These are phyloP conservation scores for Halcyon badia DNA, from an alignment of 2,797 vertebrate species.

Conservation along the genomic window DNA sequence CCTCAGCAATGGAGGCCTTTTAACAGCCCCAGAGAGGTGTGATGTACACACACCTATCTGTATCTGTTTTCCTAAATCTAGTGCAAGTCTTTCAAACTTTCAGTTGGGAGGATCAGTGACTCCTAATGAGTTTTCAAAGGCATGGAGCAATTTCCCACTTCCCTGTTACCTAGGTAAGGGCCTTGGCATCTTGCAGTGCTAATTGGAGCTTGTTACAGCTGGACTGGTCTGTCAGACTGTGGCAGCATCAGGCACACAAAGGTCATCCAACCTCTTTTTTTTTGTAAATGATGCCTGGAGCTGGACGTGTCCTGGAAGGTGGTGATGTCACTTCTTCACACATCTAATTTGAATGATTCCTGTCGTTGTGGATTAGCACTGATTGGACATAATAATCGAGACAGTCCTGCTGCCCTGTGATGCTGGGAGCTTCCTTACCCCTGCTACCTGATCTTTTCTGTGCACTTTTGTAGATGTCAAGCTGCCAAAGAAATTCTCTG, in stretches of 20 bases:
- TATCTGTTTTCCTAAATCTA: slow-evolving; percentile 25
- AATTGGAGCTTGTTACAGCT: slow-evolving; percentile 11
- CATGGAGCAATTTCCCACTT: background rate
- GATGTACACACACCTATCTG: slow-evolving; percentile 14
- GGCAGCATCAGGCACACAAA: background rate
- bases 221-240: background rate
- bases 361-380: background rate
- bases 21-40: slow-evolving; percentile 2
- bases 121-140: slow-evolving; percentile 49
- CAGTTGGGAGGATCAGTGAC: slow-evolving; percentile 15
- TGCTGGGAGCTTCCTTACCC: background rate
- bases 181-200: background rate
- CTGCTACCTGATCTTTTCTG: background rate
- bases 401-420: background rate
- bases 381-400: background rate
- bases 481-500: background rate
- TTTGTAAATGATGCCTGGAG: background rate
- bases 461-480: background rate
- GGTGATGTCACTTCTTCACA: background rate
- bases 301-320: background rate
- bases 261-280: background rate
- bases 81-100: slow-evolving; percentile 35
- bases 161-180: slow-evolving; percentile 4
- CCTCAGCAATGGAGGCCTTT: background rate
- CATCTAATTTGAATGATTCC: background rate